Evolutionary conservation across 2,888 invertebrate species (phyloP).

Genomic region (Tenthredo scrophulariae): DNA sequence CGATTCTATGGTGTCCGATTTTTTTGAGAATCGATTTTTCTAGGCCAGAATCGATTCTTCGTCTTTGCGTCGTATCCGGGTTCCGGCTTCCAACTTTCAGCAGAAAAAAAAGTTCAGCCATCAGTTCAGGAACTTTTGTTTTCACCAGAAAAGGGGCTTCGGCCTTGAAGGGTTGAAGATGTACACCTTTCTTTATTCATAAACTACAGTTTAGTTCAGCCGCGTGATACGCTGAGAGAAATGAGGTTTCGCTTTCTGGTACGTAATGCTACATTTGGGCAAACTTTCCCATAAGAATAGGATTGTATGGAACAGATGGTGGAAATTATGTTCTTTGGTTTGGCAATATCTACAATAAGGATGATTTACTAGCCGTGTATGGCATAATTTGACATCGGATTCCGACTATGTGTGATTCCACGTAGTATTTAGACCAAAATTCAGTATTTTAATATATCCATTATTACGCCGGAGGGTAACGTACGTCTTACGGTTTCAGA

Average conservation of each 20-base stretch:
- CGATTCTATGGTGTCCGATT: too few species aligned
- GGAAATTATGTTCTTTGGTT: neutral
- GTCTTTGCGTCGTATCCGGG: too few species aligned
- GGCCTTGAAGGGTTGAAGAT: too few species aligned
- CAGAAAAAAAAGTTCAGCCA: too few species aligned
- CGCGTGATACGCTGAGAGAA: too few species aligned
- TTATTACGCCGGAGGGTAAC: constrained; percentile 2
- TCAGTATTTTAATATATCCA: neutral
- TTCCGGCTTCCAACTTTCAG: too few species aligned
- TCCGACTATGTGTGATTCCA: constrained; percentile 10
- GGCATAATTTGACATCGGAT: neutral
- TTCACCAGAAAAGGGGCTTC: too few species aligned
- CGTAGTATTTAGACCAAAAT: constrained; percentile 9
- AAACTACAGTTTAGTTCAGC: too few species aligned
- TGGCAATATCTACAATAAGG: constrained; percentile 7
- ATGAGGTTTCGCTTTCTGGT: neutral
- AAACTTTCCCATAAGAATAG: neutral
- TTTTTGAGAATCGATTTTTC: too few species aligned
- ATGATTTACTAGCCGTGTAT: neutral
- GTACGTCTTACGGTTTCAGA: neutral
- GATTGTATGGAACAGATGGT: neutral
- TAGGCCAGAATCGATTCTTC: too few species aligned
- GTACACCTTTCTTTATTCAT: too few species aligned
- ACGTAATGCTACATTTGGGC: neutral
- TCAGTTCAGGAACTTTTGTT: too few species aligned